Percentiles rank a stretch among this genome's conserved stretches.
Conservation (phyloP, 2,888 invertebrate species). For the Sussaba pulchella region DNA sequence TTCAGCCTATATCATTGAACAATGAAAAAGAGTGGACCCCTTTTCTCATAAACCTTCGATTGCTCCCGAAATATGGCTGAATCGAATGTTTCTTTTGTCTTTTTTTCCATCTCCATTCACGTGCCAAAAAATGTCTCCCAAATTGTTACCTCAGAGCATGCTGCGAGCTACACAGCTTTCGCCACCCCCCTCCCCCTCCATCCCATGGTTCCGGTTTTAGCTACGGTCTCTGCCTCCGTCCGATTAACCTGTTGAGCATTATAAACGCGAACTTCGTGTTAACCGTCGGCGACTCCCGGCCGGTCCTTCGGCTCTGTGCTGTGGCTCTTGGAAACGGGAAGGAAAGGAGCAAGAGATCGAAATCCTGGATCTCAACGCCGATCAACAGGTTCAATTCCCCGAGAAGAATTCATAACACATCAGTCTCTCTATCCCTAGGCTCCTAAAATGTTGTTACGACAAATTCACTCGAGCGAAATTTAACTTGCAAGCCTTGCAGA, state of each 20-base stretch:
- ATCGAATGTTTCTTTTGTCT: too few species aligned
- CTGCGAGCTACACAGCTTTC: too few species aligned
- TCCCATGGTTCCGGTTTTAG: not conserved
- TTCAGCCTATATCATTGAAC: too few species aligned
- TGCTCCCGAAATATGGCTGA: too few species aligned
- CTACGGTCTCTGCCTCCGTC: slow-evolving; percentile 25
- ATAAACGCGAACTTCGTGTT: slow-evolving; percentile 67
- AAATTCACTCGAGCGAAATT: slow-evolving; percentile 6
- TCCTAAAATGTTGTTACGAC: not conserved
- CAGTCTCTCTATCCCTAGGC: not conserved
- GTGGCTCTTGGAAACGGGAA: slow-evolving; percentile 15
- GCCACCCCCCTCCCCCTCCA: slow-evolving; percentile 19
- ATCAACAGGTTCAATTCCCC: slow-evolving; percentile 73
- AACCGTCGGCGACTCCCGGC: slow-evolving; percentile 13
- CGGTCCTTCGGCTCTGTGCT: slow-evolving; percentile 50
- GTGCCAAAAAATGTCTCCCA: too few species aligned
- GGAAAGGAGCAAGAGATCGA: slow-evolving; percentile 64
- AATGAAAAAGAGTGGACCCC: too few species aligned
- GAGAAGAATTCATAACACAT: not conserved
- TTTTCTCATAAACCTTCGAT: too few species aligned
- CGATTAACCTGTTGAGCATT: slow-evolving; percentile 75
- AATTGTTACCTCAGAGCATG: too few species aligned
- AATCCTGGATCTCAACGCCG: slow-evolving; percentile 68
- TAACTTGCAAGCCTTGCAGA: not conserved
- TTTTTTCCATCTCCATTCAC: too few species aligned